Base-by-base conservation (phyloP, 92 coral and sea anemone species). In the Galaxea fascicularis region DNA sequence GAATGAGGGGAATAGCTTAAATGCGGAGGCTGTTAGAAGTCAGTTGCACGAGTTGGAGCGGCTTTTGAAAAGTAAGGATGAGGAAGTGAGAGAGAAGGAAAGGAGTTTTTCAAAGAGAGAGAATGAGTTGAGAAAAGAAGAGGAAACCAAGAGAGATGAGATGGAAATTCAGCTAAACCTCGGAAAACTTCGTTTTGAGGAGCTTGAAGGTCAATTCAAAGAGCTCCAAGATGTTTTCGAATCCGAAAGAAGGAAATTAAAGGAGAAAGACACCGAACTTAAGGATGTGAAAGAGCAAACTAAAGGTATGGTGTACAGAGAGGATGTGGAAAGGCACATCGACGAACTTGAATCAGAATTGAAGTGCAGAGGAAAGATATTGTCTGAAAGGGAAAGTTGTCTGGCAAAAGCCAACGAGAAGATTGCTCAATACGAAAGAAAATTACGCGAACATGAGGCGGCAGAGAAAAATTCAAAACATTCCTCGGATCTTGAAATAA, bases 11-110 rank as follows among this genome's bases (percentile, higher is more conserved):
- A 71, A 59, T 76, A 80, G 71, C 64, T 21, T 85, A 24, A 77
- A 68, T 15, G 46, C 51, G 16, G 92, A 80, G 71, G 75, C 57
- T 20, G 86, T 59, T 66, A 77, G 67, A 25, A 58, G 59, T 21
- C 91, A 54, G 58, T 53, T 88, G 21, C 52, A 57, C 13, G 85
- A 89, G 65, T 67, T 94, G 29, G 92, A 94, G 58, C 71, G 80
- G 20, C 80, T n/a, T n/a, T 66, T 91, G 64, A 80, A 83, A 62
- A 76, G 67, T 17, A 88, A 86, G 39, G 82, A 72, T 35, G 49
- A 57, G 24, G 81, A 82, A 58, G 79, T 73, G 60, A 57, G 75
- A 71, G 80, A 53, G 21, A 82, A 21, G 79, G 88, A 80, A 79
- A 57, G 63, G 63, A 28, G 54, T 45, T 25, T 11, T 21, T 21